Evolutionary conservation across 2,113 vertebrate species (phyloP), one percentile per base, ranked within the genome.

Genomic region (Lepidothrix coronata): DNA sequence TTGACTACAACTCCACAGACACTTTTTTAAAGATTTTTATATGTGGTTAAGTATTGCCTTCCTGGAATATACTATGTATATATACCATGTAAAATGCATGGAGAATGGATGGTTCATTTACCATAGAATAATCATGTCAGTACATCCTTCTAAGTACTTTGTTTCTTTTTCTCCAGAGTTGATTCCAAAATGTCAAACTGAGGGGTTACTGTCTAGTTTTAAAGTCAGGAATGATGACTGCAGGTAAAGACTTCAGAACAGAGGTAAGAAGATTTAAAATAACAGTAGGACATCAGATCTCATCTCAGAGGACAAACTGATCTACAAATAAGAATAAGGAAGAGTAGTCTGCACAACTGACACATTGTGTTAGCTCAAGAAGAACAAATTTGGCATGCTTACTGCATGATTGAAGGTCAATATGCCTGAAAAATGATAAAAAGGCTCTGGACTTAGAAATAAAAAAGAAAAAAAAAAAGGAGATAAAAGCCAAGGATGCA

Each of bases 331-430:
- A 66, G n/a, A 91, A 83, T 58, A 43, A 92, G 24, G 59, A 94
- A 89, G 51, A 96, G 57, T 57, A 30, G 22, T 51, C 73, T 87
- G 51, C 61, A 86, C n/a, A 66, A 75, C 65, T 61, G 79, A 79
- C n/a, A 51, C 66, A 39, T 20, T 88, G 35, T 95, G 87, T 91
- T 88, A 85, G 52, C 70, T 95, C 58, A 95, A 92, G 58, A 96
- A 96, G 48, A 95, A 95, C 76, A 92, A 79, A 96, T 21, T 57
- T 39, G 78, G 52, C 74, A 30, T 77, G 58, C 91, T 97, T 96
- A 76, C 86, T 92, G 70, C 67, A 75, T 30, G 88, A 93, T 5
- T 97, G 76, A 96, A 96, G 92, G 95, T 96, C 95, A 93, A 75
- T 95, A 83, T 39, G 25, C 61, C 90, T 94, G 76, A 95, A 97